phyloP scores from a whole-genome alignment of 2,797 vertebrate genomes.

The Telmatherina bonti region DNA sequence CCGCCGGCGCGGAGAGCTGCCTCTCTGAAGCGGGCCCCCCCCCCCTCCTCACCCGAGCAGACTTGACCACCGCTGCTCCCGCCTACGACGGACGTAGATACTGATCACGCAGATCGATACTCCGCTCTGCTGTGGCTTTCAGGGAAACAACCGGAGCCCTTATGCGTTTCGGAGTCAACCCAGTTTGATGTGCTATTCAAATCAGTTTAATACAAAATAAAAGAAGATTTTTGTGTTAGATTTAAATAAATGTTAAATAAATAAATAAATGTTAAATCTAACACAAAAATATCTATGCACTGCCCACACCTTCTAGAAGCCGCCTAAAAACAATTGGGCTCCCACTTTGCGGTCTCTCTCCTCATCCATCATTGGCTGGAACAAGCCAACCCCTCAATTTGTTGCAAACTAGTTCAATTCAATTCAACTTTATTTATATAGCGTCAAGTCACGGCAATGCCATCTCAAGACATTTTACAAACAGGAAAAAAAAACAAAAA shows the following conservation, averaged over 20 bases:
- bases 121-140: neutral
- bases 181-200: neutral
- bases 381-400: conserved; percentile 43
- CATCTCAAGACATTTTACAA: too few relatives aligned
- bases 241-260: too few relatives aligned
- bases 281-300: conserved; percentile 48
- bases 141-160: neutral
- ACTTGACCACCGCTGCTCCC: conserved; percentile 69
- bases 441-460: too few relatives aligned
- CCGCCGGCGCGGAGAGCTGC: conserved; percentile 59
- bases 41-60: conserved; percentile 59
- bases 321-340: conserved; percentile 51
- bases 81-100: conserved; percentile 65
- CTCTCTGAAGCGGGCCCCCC: conserved; percentile 69
- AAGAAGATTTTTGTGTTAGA: too few relatives aligned
- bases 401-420: conserved; percentile 33
- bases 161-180: neutral
- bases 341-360: conserved; percentile 30
- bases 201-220: neutral
- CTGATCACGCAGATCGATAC: conserved; percentile 44
- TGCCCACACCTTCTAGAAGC: conserved; percentile 47
- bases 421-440: too few relatives aligned
- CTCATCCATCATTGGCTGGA: conserved; percentile 50
- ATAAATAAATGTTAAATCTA: conserved; percentile 37
- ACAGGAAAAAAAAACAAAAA: too few relatives aligned